Base-by-base conservation (phyloP, 2,113 vertebrate species). In the Hyperopisus bebe region DNA sequence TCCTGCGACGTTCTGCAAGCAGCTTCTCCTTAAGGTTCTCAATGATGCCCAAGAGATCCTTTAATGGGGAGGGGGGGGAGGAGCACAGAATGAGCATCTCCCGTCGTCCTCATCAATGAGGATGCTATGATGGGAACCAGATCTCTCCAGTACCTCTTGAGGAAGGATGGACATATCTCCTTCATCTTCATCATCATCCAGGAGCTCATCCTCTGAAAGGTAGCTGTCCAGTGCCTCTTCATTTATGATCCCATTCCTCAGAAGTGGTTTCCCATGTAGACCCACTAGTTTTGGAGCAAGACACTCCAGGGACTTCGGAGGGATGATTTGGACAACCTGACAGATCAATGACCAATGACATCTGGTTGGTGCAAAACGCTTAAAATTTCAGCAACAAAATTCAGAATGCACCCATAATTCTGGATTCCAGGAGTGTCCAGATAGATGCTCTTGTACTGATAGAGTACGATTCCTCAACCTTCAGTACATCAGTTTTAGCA, bases 271-370 rank as follows among this genome's bases (percentile, higher is more conserved):
- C 44, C 95, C 93, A 44, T 96, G 91, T 0, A 89, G 92, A 44
- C 95, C 96, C 0, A 94, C 55, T 9, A 97, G 86, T 90, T 94
- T 95, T 0, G 95, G 94, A 27, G 93, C 90, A 86, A 95, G 93
- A 92, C 91, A 93, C 84, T 93, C 94, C 62, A 95, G 93, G 10
- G 86, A 92, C 90, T 94, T 95, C 35, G 95, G 94, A 35, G 95
- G 94, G 82, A 97, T 94, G 90, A 96, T 94, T 92, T 97, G 97
- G 90, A 97, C 93, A 90, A 98, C 96, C 97, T 98, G 77, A 55
- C 13, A 80, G 74, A 80, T 19, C 74, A 42, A 80, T 7, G 15
- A 42, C 31, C 74, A 74, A 35, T 4, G 17, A 8, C 74, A 80
- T 19, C 13, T 39, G 74, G 35, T 39, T 19, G 13, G 35, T 19